These are phyloP conservation scores for Tenualosa thibaudeaui DNA, from an alignment of 2,797 vertebrate species.

Conservation along the genomic window DNA sequence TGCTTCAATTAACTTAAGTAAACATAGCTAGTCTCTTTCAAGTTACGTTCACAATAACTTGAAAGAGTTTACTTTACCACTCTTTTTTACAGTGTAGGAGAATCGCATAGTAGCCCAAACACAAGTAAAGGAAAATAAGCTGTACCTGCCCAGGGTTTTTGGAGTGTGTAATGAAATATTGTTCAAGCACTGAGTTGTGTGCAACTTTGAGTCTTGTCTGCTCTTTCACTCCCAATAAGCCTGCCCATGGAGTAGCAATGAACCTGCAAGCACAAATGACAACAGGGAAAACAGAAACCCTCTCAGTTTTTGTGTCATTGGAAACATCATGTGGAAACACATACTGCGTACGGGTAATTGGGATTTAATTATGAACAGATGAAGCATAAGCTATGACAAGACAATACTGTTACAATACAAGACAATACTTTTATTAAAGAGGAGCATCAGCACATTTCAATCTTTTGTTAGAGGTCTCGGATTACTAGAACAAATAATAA, in stretches of 20 bases:
- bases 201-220: slow-evolving; percentile 68
- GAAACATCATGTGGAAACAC: no score
- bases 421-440: neutral
- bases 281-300: neutral
- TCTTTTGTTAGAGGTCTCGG: no score
- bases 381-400: no score
- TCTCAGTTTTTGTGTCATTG: neutral
- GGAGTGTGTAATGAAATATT: slow-evolving; percentile 74
- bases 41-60: no score
- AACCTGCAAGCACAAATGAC: slow-evolving; percentile 67
- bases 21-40: no score
- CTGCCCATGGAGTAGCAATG: slow-evolving; percentile 84
- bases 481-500: no score
- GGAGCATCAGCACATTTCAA: no score
- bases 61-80: no score
- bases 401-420: neutral
- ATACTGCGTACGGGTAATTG: neutral
- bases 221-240: slow-evolving; percentile 77
- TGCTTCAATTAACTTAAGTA: no score
- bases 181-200: slow-evolving; percentile 79
- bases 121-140: neutral
- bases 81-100: no score
- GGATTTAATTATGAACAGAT: no score
- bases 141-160: slow-evolving; percentile 85
- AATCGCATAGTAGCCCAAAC: neutral